These are phyloP conservation scores for Lysandra bellargus DNA, from an alignment of 2,888 invertebrate species.

Conservation along the genomic window DNA sequence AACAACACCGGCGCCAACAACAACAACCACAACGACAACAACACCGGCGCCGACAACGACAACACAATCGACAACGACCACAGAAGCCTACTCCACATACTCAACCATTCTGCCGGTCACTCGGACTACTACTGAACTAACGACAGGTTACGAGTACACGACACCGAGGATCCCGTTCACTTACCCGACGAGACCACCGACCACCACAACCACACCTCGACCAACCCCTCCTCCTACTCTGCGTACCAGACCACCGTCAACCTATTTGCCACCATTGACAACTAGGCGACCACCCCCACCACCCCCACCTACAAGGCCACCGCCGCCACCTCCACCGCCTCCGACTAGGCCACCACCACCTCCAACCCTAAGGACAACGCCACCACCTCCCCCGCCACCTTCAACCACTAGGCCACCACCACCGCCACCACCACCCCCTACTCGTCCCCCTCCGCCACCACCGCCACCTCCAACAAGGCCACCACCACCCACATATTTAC, in stretches of 20 bases:
- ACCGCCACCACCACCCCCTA: constrained; percentile 56
- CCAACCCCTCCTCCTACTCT: constrained; percentile 24
- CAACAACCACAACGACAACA: constrained; percentile 31
- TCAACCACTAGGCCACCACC: constrained; percentile 29
- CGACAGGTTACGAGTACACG: constrained; percentile 27
- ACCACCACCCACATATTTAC: constrained; percentile 31
- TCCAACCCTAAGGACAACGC: constrained; percentile 30
- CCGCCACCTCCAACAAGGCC: constrained; percentile 33
- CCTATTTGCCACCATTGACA: constrained; percentile 34
- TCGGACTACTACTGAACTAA: neutral
- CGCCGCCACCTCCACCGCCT: constrained; percentile 33
- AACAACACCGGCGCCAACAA: constrained; percentile 37
- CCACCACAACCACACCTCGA: constrained; percentile 31
- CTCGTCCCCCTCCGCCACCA: constrained; percentile 40
- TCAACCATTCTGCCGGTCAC: constrained; percentile 22
- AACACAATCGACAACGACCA: constrained; percentile 29
- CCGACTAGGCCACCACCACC: constrained; percentile 30
- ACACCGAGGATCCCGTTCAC: constrained; percentile 29
- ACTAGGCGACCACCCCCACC: constrained; percentile 40
- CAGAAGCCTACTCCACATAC: constrained; percentile 38
- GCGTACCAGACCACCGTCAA: constrained; percentile 27
- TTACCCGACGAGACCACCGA: constrained; percentile 31
- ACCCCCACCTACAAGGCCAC: constrained; percentile 29
- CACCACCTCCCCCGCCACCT: constrained; percentile 37
- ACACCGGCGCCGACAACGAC: constrained; percentile 27